Evolutionary conservation across 2,113 vertebrate genomes (phyloP).

Genomic region (Amazona vittata): DNA sequence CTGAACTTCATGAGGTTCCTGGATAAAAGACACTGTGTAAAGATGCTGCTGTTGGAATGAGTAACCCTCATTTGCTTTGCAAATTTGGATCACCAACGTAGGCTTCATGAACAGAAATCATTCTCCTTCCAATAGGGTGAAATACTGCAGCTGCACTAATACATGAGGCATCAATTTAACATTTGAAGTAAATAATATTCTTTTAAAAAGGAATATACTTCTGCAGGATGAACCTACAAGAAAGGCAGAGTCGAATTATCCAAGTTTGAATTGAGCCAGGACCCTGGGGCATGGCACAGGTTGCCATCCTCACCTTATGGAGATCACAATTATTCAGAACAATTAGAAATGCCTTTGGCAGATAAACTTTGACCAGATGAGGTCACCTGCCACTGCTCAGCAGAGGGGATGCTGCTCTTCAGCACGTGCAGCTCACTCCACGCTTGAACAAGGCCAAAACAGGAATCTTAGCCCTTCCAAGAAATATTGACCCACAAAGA

Average conservation of each 20-base stretch:
- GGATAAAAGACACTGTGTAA: background rate
- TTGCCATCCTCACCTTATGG: background rate
- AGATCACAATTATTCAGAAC: background rate
- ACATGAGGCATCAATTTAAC: background rate
- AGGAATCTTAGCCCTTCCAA: background rate
- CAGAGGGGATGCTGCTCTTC: background rate
- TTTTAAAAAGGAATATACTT: background rate
- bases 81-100: background rate
- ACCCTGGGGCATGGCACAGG: background rate
- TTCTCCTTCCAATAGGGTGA: background rate
- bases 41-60: background rate
- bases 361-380: background rate
- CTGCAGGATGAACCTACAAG: background rate
- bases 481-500: rapidly evolving
- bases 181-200: background rate
- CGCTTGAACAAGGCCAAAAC: background rate
- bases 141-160: background rate
- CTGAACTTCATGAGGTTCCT: background rate
- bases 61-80: background rate
- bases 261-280: background rate
- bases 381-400: background rate
- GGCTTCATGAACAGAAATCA: background rate
- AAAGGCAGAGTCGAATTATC: background rate
- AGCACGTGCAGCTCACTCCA: background rate
- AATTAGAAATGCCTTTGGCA: background rate